These are phyloP conservation scores for Trachemys scripta DNA, from an alignment of 2,113 vertebrate genomes.

Conservation along the genomic window DNA sequence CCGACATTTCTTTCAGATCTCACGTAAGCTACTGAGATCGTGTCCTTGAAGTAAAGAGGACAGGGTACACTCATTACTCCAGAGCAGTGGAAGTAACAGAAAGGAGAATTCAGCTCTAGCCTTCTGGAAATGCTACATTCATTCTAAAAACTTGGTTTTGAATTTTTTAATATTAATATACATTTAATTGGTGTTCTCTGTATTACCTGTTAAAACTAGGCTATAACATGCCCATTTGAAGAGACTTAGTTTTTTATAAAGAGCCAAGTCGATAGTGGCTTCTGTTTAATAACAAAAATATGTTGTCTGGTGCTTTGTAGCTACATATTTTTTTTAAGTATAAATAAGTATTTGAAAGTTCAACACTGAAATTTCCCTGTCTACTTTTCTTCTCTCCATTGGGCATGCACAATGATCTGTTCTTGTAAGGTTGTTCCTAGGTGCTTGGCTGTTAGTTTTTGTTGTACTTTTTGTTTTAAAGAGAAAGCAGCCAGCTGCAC, in stretches of 20 bases:
- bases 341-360: slow-evolving; percentile 43
- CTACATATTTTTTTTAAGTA: background rate
- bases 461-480: background rate
- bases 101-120: background rate
- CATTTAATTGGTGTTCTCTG: background rate
- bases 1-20: background rate
- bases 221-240: background rate
- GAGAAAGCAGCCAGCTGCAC: background rate
- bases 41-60: background rate
- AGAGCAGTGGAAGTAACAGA: background rate
- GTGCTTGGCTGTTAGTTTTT: fast-evolving
- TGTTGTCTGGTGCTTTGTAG: background rate
- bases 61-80: fast-evolving
- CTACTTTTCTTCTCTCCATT: slow-evolving; percentile 2
- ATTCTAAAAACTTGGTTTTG: background rate
- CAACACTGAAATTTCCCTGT: background rate
- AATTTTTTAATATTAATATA: background rate
- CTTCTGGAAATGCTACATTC: background rate
- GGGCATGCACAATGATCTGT: background rate
- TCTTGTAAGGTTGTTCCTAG: background rate
- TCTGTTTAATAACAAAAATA: background rate
- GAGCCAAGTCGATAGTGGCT: background rate
- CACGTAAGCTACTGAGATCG: background rate
- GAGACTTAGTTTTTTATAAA: background rate
- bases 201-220: background rate